phyloP scores from a whole-genome alignment of 2,797 vertebrate species.

The Microhierax caerulescens region DNA sequence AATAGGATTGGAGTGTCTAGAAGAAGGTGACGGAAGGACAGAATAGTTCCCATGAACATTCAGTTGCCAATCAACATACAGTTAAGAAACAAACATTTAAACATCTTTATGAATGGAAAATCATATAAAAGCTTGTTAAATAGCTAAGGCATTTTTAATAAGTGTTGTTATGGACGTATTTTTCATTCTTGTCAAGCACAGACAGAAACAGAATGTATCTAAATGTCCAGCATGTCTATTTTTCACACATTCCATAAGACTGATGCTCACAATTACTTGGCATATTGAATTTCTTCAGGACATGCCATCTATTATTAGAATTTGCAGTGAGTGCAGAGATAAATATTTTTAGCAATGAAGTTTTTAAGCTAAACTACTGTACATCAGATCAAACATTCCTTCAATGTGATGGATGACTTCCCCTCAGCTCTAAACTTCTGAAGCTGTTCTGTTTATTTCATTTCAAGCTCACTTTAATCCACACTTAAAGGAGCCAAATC shows the following conservation, averaged over 20 bases:
- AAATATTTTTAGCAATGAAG: conserved; percentile 50
- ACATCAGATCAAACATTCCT: conserved; percentile 55
- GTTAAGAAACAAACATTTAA: neutral
- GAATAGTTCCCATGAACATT: neutral
- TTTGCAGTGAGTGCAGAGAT: conserved; percentile 25
- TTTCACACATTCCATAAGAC: conserved; percentile 14
- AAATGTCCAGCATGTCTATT: conserved; percentile 5
- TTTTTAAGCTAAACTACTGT: conserved; percentile 53
- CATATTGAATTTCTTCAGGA: conserved; percentile 55
- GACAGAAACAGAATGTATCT: neutral
- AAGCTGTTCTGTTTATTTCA: conserved; percentile 58
- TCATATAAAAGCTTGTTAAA: neutral
- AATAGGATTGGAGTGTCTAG: neutral
- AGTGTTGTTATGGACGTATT: neutral
- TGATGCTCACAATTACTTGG: conserved; percentile 33
- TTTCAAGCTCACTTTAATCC: conserved; percentile 50
- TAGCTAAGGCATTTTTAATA: neutral
- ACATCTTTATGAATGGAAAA: neutral
- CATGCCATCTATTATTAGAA: conserved; percentile 52
- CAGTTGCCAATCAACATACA: neutral
- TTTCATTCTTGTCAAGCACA: neutral
- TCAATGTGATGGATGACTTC: conserved; percentile 46
- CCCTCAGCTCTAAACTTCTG: conserved; percentile 59
- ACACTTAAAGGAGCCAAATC: conserved; percentile 39
- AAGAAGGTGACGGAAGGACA: neutral